Conservation (phyloP, 37 sponge, comb jelly and placozoan species). For the Agelas oroides region DNA sequence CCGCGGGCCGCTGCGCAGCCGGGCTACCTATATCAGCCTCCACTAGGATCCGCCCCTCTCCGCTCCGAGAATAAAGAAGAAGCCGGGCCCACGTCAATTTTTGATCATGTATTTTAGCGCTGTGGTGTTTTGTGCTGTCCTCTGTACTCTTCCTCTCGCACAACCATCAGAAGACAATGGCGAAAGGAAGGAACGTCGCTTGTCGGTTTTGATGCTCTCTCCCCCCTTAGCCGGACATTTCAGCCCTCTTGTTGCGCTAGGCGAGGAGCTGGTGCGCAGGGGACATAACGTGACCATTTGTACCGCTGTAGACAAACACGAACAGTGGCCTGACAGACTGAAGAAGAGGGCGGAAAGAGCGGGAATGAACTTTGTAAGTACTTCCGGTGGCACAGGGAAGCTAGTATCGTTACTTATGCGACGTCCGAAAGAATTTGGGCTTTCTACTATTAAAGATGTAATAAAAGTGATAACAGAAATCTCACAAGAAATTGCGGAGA, state of each 20-base stretch:
- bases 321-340: not conserved
- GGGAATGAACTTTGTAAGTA: constrained; percentile 2
- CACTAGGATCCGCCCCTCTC: too few relatives aligned
- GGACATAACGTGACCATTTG: constrained; percentile 69
- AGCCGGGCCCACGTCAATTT: too few relatives aligned
- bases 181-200: not conserved
- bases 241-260: constrained; percentile 25
- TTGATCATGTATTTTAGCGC: too few relatives aligned
- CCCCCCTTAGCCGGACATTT: constrained; percentile 17
- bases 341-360: not conserved
- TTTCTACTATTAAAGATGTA: too few relatives aligned
- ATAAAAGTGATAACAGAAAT: too few relatives aligned
- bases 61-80: too few relatives aligned
- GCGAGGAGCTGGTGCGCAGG: constrained; percentile 55
- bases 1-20: too few relatives aligned
- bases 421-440: too few relatives aligned
- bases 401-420: too few relatives aligned
- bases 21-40: too few relatives aligned
- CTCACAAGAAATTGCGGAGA: not conserved
- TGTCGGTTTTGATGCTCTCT: constrained; percentile 46
- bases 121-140: too few relatives aligned
- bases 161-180: not conserved
- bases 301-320: not conserved
- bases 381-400: not conserved
- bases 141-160: not conserved